Conservation (phyloP, 1,140 invertebrate species). For the Drosophila serrata region DNA sequence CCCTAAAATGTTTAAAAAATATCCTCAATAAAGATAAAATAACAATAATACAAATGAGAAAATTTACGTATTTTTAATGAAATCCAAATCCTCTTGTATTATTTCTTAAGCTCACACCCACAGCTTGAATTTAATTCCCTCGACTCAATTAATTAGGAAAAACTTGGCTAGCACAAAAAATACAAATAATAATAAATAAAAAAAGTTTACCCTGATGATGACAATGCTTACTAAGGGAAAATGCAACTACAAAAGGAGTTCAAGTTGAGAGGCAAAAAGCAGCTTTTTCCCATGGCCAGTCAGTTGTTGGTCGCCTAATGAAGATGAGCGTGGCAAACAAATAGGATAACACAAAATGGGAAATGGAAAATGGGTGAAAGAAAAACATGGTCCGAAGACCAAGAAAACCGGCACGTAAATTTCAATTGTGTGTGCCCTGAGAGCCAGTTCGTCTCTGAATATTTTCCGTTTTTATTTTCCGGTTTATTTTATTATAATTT, state of each 20-base stretch:
- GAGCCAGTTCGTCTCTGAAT: slow-evolving; percentile 39
- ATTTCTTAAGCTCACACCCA: background rate
- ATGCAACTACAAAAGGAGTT: slow-evolving; percentile 43
- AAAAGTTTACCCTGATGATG: slow-evolving; percentile 32
- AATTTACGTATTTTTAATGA: background rate
- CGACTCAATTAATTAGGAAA: slow-evolving; percentile 38
- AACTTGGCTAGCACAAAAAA: slow-evolving; percentile 4
- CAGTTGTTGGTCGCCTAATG: slow-evolving; percentile 53
- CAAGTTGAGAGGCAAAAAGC: slow-evolving; percentile 42
- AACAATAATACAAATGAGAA: background rate
- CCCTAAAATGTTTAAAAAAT: background rate
- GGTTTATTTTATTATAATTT: slow-evolving; percentile 82
- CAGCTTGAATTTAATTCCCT: slow-evolving; percentile 6
- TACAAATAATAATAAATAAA: background rate
- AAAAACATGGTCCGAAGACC: slow-evolving; percentile 62
- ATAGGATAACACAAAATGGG: slow-evolving; percentile 18
- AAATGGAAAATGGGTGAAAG: slow-evolving; percentile 24
- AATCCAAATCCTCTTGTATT: background rate
- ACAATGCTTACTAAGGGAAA: slow-evolving; percentile 33
- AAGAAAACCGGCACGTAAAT: slow-evolving; percentile 68
- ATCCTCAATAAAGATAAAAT: too few species aligned
- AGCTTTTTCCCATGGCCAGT: slow-evolving; percentile 41
- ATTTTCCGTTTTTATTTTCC: slow-evolving; percentile 20
- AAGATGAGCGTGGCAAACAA: slow-evolving; percentile 52
- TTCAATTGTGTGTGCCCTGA: slow-evolving; percentile 68